Percentiles rank a stretch among this genome's conserved stretches.
These are phyloP conservation scores for Spicauda simplicius DNA, from an alignment of 2,888 invertebrate species.

Conservation along the genomic window DNA sequence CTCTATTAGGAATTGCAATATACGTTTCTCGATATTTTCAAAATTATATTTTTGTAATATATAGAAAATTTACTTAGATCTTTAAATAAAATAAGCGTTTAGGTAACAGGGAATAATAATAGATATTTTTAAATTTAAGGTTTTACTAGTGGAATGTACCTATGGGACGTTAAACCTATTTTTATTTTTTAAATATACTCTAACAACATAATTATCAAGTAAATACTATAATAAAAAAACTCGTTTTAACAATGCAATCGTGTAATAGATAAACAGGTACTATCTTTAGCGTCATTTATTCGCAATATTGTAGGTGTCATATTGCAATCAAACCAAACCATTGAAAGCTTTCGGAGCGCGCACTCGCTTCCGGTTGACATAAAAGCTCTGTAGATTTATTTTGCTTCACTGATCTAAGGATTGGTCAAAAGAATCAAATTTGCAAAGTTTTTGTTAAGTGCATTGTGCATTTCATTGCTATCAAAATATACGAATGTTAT, in stretches of 20 bases:
- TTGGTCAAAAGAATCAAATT: not conserved
- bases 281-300: constrained; percentile 6
- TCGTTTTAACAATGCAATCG: not conserved
- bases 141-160: no score
- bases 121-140: no score
- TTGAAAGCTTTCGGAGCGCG: constrained; percentile 58
- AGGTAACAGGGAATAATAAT: no score
- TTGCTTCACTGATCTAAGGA: not conserved
- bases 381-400: constrained; percentile 5
- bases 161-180: no score
- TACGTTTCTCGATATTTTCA: no score
- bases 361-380: constrained; percentile 66
- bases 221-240: no score
- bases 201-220: no score
- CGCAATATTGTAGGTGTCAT: constrained; percentile 59
- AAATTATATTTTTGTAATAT: no score
- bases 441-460: not conserved
- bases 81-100: no score
- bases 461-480: not conserved
- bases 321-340: constrained; percentile 71
- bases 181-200: no score
- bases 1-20: no score
- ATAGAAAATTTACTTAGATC: no score
- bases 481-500: not conserved
- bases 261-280: not conserved